Percentiles rank a stretch among this genome's conserved stretches.
Conservation (phyloP, 2,113 vertebrate species). For the Ursus arctos region DNA sequence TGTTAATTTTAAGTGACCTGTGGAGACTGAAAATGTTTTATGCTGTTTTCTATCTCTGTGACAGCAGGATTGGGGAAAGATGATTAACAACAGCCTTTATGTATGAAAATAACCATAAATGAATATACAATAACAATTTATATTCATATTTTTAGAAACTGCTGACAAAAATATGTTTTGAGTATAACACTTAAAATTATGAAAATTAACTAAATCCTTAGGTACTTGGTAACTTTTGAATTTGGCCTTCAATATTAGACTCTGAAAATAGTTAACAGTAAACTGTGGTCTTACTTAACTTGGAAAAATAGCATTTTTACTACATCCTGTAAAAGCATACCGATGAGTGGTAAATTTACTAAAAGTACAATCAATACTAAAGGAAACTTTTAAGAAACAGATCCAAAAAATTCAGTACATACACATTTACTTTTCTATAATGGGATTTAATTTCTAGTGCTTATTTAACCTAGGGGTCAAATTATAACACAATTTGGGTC, state of each 20-base stretch:
- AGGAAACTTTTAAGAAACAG: neutral
- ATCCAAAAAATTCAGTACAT: neutral
- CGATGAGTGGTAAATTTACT: neutral
- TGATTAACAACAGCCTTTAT: constrained; percentile 30
- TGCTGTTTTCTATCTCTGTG: constrained; percentile 54
- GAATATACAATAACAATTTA: constrained; percentile 30
- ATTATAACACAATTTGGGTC: neutral
- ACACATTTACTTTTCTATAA: neutral
- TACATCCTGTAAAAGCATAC: neutral
- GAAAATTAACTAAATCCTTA: neutral
- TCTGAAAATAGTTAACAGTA: neutral
- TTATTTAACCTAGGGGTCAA: neutral
- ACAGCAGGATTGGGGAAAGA: constrained; percentile 56
- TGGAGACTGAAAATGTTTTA: constrained; percentile 62
- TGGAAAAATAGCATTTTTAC: neutral
- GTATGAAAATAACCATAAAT: constrained; percentile 44
- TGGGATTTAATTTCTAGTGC: neutral
- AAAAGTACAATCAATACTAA: neutral
- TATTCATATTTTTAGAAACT: constrained; percentile 44
- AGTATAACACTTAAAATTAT: constrained; percentile 42
- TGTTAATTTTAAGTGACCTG: constrained; percentile 53
- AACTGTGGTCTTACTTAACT: neutral
- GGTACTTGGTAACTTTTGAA: neutral
- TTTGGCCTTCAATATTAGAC: neutral
- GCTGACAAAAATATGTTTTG: neutral